A percentile compares a stretch with the other conserved stretches of the same genome.
These are phyloP conservation scores for Agrotis puta DNA, from an alignment of 2,888 invertebrate genomes.

Conservation along the genomic window DNA sequence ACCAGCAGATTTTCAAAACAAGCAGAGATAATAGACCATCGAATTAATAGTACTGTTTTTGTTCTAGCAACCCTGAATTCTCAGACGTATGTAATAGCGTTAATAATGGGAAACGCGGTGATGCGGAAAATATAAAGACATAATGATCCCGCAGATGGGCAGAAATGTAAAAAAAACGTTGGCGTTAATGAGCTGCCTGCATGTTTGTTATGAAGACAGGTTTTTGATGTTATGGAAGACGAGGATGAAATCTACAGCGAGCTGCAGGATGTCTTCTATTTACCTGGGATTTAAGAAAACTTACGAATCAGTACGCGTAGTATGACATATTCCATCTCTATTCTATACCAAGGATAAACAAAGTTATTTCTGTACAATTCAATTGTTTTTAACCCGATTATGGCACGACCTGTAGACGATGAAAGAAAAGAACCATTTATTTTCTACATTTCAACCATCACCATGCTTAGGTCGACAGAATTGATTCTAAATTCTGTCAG, in stretches of 20 bases:
- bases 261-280: neutral
- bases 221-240: slow-evolving; percentile 10
- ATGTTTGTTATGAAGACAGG: slow-evolving; percentile 44
- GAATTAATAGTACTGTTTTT: slow-evolving; percentile 36
- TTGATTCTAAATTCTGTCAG: too few species aligned
- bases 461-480: too few species aligned
- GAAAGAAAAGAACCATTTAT: too few species aligned
- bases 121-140: slow-evolving; percentile 65
- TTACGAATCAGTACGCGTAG: too few species aligned
- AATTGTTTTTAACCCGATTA: too few species aligned
- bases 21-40: slow-evolving; percentile 24
- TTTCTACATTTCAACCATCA: too few species aligned
- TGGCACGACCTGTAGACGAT: too few species aligned
- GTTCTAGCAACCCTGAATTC: slow-evolving; percentile 47
- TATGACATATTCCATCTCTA: too few species aligned
- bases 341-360: too few species aligned
- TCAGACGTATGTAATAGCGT: slow-evolving; percentile 46
- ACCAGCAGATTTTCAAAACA: slow-evolving; percentile 12
- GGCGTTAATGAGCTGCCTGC: slow-evolving; percentile 37
- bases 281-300: neutral
- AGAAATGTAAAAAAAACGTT: slow-evolving; percentile 54
- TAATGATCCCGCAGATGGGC: slow-evolving; percentile 57
- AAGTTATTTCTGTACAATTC: too few species aligned
- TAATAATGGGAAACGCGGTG: slow-evolving; percentile 66
- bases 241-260: slow-evolving; percentile 19